phyloP scores from a whole-genome alignment of 1,140 invertebrate genomes.

The Schmidtea mediterranea region DNA sequence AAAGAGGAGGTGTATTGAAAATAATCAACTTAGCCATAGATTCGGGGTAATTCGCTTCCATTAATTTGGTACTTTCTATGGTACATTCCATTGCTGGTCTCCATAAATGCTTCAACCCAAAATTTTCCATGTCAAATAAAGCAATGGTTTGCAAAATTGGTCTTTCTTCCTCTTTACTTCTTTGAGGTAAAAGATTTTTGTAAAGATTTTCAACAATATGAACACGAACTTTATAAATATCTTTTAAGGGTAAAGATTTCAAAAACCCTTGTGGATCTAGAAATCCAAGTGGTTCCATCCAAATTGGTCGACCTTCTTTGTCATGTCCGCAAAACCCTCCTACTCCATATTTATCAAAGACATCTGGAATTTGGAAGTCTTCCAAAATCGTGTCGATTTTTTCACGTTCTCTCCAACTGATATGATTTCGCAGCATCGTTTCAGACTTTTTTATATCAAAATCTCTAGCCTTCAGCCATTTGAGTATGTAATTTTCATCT shows the following conservation, averaged over 20 bases:
- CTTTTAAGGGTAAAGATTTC: neutral
- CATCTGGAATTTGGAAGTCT: neutral
- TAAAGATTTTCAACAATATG: neutral
- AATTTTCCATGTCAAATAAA: constrained; percentile 53
- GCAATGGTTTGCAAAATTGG: constrained; percentile 34
- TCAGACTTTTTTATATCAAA: constrained; percentile 50
- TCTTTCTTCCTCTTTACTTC: constrained; percentile 30
- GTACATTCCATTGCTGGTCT: constrained; percentile 46
- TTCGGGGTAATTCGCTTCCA: constrained; percentile 33
- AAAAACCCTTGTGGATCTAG: neutral
- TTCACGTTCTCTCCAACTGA: neutral
- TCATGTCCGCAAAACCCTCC: constrained; percentile 1
- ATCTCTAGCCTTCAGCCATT: constrained; percentile 34
- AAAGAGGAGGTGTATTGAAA: constrained; percentile 50
- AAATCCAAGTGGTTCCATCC: neutral
- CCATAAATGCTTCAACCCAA: constrained; percentile 54
- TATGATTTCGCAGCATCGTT: constrained; percentile 45
- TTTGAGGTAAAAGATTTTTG: constrained; percentile 24
- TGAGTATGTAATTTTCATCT: constrained; percentile 38
- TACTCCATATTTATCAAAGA: neutral
- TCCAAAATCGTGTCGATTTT: neutral
- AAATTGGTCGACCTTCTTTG: neutral
- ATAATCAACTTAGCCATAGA: constrained; percentile 49
- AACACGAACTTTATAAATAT: neutral
- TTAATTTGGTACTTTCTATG: constrained; percentile 40